Evolutionary conservation across 2,888 invertebrate genomes (phyloP), one percentile per base, ranked within the genome.

Genomic region (Ochropleura plecta): DNA sequence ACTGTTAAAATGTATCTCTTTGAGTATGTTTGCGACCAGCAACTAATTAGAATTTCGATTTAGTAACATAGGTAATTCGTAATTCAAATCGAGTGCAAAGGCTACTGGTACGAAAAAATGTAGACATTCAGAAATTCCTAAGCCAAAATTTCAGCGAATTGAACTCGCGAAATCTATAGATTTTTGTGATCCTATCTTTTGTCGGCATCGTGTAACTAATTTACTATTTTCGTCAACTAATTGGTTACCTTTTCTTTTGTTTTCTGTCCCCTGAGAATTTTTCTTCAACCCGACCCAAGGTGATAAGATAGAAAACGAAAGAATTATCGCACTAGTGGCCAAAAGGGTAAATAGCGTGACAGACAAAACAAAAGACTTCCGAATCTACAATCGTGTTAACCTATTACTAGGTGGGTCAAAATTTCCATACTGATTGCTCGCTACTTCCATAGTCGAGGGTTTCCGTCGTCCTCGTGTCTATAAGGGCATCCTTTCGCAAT

Each of bases 371-470:
- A 44, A 72, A 70, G 46, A 71, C 60, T 70, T 46, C 49, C 62
- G 60, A 83, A 76, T 59, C 70, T 72, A 77, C 82, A 73, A 76
- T 66, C 42, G 70, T 59, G 67, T 73, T 65, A 73, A 76, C 55
- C 63, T 76, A 73, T 70, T 73, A 69, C 53, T 55, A 70, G 70
- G 64, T 55, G 42, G 83, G 86, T 88, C 83, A 69, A 76, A 82
- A 89, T 87, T 85, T 81, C 79, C 88, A 90, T 90, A 86, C 74
- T 86, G 87, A 89, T 86, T 83, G 81, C 80, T 81, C 67, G 79
- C 62, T 63, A 80, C 80, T 83, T 83, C 76, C 70, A 84, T 70
- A 73, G 66, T 64, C 49, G 60, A 59, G 76, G 69, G 51, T 78
- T 84, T 70, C 73, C 82, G 76, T 66, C 59, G 57, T 62, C 60